These are phyloP conservation scores for Eudemis profundana DNA, from an alignment of 2,888 invertebrate genomes.

Conservation along the genomic window DNA sequence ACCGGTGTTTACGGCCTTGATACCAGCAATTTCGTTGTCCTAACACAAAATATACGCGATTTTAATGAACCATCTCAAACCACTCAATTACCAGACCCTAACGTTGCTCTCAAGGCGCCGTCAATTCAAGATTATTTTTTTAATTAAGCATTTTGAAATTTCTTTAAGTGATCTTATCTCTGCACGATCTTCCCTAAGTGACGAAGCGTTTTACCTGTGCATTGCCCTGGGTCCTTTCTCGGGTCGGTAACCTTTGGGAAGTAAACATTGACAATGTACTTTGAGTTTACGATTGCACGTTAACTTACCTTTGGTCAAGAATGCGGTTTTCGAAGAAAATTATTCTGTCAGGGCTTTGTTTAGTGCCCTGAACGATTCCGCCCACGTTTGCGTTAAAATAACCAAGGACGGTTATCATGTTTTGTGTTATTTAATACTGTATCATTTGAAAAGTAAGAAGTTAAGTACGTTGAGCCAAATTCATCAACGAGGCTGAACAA, in stretches of 20 bases:
- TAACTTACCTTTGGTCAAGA: slow-evolving; percentile 50
- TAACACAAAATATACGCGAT: not conserved
- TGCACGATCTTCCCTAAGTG: slow-evolving; percentile 49
- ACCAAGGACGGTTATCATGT: not conserved
- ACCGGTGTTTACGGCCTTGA: slow-evolving; percentile 5
- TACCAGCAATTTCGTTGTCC: not conserved
- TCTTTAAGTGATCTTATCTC: slow-evolving; percentile 31
- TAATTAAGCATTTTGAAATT: slow-evolving; percentile 12
- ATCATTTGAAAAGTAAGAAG: not conserved
- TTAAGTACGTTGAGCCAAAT: too few relatives aligned
- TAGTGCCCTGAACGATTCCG: slow-evolving; percentile 13
- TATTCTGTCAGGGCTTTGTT: slow-evolving; percentile 21
- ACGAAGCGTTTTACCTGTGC: slow-evolving; percentile 60
- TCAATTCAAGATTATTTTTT: slow-evolving; percentile 7
- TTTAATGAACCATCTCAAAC: not conserved
- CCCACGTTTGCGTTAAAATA: slow-evolving; percentile 16
- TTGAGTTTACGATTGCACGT: slow-evolving; percentile 61
- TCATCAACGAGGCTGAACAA: too few relatives aligned
- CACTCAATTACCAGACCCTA: slow-evolving; percentile 4
- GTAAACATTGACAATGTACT: slow-evolving; percentile 68
- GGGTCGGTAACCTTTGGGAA: slow-evolving; percentile 66
- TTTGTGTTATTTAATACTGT: not conserved
- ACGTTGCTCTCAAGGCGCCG: not conserved
- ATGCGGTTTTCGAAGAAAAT: slow-evolving; percentile 39
- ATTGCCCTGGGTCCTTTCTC: slow-evolving; percentile 54